Percentiles rank a stretch among this genome's conserved stretches.
phyloP scores from a whole-genome alignment of 2,113 vertebrate species.

The Dolichotis patagonum region DNA sequence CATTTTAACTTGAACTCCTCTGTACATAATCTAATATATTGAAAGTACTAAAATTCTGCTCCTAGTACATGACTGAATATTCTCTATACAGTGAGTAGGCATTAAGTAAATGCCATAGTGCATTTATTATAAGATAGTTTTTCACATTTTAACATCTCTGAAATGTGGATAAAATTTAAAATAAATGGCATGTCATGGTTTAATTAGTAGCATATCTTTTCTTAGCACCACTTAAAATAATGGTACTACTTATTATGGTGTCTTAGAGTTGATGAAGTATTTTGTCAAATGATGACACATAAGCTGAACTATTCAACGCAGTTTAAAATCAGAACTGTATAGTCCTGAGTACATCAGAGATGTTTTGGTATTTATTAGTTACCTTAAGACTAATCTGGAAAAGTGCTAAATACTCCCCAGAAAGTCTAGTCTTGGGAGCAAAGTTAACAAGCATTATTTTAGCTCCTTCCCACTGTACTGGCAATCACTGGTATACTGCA shows the following conservation, averaged over 20 bases:
- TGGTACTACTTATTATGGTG: neutral
- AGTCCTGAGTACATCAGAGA: neutral
- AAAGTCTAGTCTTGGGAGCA: neutral
- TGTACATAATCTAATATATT: neutral
- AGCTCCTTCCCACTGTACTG: neutral
- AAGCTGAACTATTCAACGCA: neutral
- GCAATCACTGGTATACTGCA: neutral
- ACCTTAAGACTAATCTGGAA: conserved; percentile 12
- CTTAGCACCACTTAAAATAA: neutral
- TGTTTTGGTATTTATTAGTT: conserved; percentile 23
- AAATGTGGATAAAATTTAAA: conserved; percentile 35
- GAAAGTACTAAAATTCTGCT: conserved; percentile 29
- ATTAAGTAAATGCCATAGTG: conserved; percentile 16
- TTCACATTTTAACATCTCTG: conserved; percentile 33
- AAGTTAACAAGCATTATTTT: neutral
- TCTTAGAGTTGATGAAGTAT: conserved; percentile 40
- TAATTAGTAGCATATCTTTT: conserved; percentile 48
- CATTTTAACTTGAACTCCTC: conserved; percentile 58
- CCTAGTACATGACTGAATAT: neutral
- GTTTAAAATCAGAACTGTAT: conserved; percentile 6
- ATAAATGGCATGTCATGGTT: neutral
- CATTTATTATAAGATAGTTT: conserved; percentile 27
- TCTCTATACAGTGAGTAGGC: neutral
- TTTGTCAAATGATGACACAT: neutral
- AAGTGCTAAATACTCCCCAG: neutral